phyloP scores from a whole-genome alignment of 2,113 vertebrate species.

The Mionectes macconnelli region DNA sequence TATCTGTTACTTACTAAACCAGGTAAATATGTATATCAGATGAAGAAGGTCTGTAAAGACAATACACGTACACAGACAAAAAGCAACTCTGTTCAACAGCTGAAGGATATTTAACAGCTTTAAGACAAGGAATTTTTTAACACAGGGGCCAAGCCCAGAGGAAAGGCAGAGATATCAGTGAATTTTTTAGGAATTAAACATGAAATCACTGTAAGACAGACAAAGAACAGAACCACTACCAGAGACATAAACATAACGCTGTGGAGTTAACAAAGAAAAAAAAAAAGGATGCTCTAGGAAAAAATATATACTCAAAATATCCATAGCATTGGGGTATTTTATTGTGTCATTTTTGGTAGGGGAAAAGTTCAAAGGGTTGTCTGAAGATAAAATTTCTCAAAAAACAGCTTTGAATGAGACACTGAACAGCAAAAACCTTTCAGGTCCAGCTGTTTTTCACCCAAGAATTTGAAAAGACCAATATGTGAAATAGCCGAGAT shows the following conservation, averaged over 20 bases:
- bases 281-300: neutral
- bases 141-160: neutral
- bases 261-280: neutral
- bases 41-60: neutral
- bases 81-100: neutral
- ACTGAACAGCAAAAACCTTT: neutral
- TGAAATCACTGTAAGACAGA: neutral
- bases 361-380: neutral
- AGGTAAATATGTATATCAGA: neutral
- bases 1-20: neutral
- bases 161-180: neutral
- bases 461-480: neutral
- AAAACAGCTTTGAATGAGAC: neutral
- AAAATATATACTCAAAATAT: neutral
- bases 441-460: neutral
- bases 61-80: neutral
- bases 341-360: neutral
- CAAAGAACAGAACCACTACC: neutral
- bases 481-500: neutral
- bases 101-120: neutral
- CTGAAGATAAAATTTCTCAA: neutral
- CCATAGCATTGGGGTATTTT: fast-evolving
- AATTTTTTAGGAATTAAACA: neutral
- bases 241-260: neutral
- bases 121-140: neutral